These are phyloP conservation scores for Drosophila tsacasi DNA, from an alignment of 1,140 invertebrate species.

Conservation along the genomic window DNA sequence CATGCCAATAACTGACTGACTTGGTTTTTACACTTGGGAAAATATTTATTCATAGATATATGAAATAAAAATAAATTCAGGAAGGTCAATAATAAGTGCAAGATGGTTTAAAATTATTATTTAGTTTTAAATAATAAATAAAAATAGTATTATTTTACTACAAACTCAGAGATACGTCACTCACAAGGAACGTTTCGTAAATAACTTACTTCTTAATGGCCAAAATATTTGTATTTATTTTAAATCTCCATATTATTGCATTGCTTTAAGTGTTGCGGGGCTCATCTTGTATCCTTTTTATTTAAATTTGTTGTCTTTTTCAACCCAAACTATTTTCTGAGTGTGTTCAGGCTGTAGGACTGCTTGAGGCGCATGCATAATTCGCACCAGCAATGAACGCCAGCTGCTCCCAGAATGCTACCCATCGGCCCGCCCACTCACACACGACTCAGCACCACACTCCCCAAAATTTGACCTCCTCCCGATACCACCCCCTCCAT, in stretches of 20 bases:
- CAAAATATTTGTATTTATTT: not conserved
- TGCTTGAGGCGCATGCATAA: slow-evolving; percentile 75
- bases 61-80: not conserved
- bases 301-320: not conserved
- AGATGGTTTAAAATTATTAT: too few species aligned
- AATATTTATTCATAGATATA: not conserved
- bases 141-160: not conserved
- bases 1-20: slow-evolving; percentile 44
- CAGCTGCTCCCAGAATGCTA: slow-evolving; percentile 57
- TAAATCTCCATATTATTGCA: not conserved
- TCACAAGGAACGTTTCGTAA: not conserved
- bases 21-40: slow-evolving; percentile 10
- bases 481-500: not conserved
- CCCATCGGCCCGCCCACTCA: slow-evolving; percentile 20
- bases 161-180: not conserved
- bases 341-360: slow-evolving; percentile 11
- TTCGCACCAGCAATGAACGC: slow-evolving; percentile 60
- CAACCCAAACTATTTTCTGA: not conserved
- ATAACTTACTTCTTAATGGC: not conserved
- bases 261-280: not conserved
- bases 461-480: not conserved
- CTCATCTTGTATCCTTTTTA: too few species aligned
- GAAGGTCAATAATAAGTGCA: not conserved
- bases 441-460: slow-evolving; percentile 2
- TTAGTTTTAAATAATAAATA: too few species aligned